These are phyloP conservation scores for Coecobrya sp. DNA, from an alignment of 2,888 invertebrate species.

Conservation along the genomic window DNA sequence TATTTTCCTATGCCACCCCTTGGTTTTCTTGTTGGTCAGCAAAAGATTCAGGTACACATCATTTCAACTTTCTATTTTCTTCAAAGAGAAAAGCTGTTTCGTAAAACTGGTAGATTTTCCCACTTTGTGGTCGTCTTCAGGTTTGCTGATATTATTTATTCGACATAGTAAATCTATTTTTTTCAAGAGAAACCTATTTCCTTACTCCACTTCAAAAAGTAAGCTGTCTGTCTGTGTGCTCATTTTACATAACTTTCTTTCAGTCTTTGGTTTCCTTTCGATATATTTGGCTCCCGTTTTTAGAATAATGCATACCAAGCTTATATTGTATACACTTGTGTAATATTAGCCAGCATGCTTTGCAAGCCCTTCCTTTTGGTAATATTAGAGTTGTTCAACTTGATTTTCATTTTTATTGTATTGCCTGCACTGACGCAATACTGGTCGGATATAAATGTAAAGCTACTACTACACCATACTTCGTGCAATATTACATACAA, in stretches of 20 bases:
- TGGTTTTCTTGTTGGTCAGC: constrained; percentile 18
- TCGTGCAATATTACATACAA: neutral
- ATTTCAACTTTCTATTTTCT: constrained; percentile 30
- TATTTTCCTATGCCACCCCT: neutral
- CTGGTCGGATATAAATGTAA: neutral
- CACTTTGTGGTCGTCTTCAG: constrained; percentile 37
- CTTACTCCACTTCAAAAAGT: neutral
- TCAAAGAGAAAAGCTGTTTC: constrained; percentile 12
- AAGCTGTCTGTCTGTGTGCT: neutral
- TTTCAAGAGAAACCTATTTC: neutral
- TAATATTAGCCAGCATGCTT: neutral
- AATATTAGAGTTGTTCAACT: constrained; percentile 48
- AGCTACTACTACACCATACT: neutral
- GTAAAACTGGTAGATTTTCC: constrained; percentile 6
- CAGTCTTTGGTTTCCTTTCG: neutral
- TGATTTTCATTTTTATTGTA: constrained; percentile 39
- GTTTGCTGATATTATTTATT: constrained; percentile 3
- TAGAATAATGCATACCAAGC: neutral
- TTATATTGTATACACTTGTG: neutral
- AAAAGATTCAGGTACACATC: constrained; percentile 48
- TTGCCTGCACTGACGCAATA: neutral
- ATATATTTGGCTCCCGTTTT: neutral
- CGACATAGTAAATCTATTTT: neutral
- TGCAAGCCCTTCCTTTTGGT: neutral
- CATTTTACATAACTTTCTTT: constrained; percentile 9